These are phyloP conservation scores for Deilephila elpenor DNA, from an alignment of 2,888 invertebrate genomes.

Conservation along the genomic window DNA sequence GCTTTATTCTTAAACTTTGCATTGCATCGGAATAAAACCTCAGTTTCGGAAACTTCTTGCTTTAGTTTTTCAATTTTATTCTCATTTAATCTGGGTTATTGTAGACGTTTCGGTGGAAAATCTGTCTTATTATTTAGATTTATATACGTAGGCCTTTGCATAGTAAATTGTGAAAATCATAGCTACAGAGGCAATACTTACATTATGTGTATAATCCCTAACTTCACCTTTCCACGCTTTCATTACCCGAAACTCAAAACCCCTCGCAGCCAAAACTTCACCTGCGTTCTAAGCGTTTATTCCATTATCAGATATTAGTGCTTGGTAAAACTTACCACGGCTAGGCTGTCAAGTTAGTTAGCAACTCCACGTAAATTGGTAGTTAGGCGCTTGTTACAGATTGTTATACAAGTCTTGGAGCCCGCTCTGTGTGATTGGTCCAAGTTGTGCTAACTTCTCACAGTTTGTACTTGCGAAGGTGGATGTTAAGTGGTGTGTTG, in stretches of 20 bases:
- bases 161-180: too few relatives aligned
- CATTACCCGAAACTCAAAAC: background rate
- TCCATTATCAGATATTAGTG: slow-evolving; percentile 11
- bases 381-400: slow-evolving; percentile 21
- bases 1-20: background rate
- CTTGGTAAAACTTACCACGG: background rate
- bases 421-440: background rate
- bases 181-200: too few relatives aligned
- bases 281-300: slow-evolving; percentile 4
- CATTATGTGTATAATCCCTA: too few relatives aligned
- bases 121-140: too few relatives aligned
- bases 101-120: too few relatives aligned
- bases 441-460: background rate
- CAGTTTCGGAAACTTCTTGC: background rate
- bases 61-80: background rate
- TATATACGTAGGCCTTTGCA: too few relatives aligned
- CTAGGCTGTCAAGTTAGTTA: slow-evolving; percentile 2
- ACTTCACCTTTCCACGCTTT: background rate
- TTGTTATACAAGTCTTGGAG: slow-evolving; percentile 8
- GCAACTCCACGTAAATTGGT: slow-evolving; percentile 7
- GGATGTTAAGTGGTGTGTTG: background rate
- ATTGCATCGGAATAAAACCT: background rate
- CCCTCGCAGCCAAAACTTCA: background rate
- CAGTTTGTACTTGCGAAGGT: background rate
- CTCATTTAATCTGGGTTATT: too few relatives aligned